Percentiles rank a stretch among this genome's conserved stretches.
Evolutionary conservation across 2,888 invertebrate species (phyloP).

Genomic region (Drymonia ruficornis): DNA sequence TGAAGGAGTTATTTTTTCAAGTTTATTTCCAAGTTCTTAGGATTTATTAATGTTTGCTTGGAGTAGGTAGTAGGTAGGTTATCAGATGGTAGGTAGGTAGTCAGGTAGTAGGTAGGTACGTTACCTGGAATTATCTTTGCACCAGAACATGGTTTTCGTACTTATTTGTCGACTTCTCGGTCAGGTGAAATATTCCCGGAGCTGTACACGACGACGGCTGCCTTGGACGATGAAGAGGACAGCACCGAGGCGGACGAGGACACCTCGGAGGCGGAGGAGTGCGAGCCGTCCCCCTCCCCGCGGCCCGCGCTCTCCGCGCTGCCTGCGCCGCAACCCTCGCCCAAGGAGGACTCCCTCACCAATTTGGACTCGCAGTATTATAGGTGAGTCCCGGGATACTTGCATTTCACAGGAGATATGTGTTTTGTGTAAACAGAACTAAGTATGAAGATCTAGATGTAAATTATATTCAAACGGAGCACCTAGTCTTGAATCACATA

Average conservation of each 20-base stretch:
- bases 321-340: conserved; percentile 58
- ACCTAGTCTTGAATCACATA: neutral
- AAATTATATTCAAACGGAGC: neutral
- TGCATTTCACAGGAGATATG: neutral
- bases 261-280: conserved; percentile 56
- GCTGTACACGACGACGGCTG: conserved; percentile 57
- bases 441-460: neutral
- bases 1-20: too few species aligned
- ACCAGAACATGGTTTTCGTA: too few species aligned
- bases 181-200: conserved; percentile 77
- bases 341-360: conserved; percentile 63
- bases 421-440: too few species aligned
- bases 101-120: too few species aligned
- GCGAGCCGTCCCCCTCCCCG: conserved; percentile 68
- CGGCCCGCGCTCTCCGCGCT: conserved; percentile 68
- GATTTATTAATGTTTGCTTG: neutral
- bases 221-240: conserved; percentile 65
- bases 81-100: too few species aligned
- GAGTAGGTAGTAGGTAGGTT: neutral
- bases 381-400: conserved; percentile 51
- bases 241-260: conserved; percentile 53
- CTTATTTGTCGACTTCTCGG: too few species aligned
- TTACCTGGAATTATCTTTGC: too few species aligned
- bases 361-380: conserved; percentile 72
- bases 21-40: too few species aligned